Evolutionary conservation across 2,113 vertebrate genomes (phyloP).

Genomic region (Lota lota): DNA sequence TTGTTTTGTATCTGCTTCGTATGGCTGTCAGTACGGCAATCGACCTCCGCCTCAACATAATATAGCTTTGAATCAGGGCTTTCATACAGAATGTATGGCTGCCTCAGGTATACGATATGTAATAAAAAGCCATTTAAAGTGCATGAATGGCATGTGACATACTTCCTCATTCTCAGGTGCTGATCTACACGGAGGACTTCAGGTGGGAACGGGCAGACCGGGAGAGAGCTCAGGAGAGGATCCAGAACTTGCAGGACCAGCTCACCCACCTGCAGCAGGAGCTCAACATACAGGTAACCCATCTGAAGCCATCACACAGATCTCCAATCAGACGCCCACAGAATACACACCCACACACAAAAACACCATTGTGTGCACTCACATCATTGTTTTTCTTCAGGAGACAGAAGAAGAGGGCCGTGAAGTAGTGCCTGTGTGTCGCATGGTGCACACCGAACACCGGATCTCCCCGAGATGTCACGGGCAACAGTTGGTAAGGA

Average conservation of each 20-base stretch:
- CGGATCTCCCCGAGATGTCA: constrained; percentile 48
- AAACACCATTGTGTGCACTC: background rate
- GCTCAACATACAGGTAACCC: constrained; percentile 75
- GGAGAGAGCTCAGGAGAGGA: constrained; percentile 84
- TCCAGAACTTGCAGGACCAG: constrained; percentile 82
- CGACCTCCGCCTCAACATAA: background rate
- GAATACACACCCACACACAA: no score
- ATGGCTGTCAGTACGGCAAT: background rate
- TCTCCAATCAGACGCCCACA: no score
- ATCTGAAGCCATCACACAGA: background rate
- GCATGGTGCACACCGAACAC: constrained; percentile 59
- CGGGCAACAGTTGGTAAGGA: constrained; percentile 57
- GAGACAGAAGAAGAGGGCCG: constrained; percentile 43
- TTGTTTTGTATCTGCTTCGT: background rate
- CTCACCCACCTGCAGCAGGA: constrained; percentile 74
- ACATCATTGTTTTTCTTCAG: constrained; percentile 59
- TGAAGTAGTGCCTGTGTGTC: constrained; percentile 62
- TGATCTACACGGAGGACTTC: constrained; percentile 89
- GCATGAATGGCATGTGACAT: no score
- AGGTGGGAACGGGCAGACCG: constrained; percentile 85
- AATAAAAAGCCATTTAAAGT: no score
- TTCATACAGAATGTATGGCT: background rate
- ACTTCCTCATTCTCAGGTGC: constrained; percentile 66
- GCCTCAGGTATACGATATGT: no score
- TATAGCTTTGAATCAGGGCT: background rate